phyloP scores from a whole-genome alignment of 2,113 vertebrate genomes.

The Aramus guarauna region DNA sequence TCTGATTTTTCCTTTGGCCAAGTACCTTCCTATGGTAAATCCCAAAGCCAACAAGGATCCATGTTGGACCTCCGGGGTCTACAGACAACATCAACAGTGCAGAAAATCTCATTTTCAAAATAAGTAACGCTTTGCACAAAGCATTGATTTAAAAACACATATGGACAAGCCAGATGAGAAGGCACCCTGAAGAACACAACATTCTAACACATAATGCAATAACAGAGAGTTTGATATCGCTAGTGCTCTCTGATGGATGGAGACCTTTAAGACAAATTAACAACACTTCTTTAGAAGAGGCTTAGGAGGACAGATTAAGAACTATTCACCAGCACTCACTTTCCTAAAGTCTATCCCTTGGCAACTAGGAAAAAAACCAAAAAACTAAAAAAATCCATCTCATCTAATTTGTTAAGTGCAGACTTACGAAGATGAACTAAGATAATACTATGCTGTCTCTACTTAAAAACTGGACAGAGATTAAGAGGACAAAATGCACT shows the following conservation, averaged over 20 bases:
- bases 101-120: constrained; percentile 32
- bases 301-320: background rate
- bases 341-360: background rate
- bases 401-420: background rate
- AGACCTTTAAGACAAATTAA: background rate
- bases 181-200: background rate
- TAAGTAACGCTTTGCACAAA: background rate
- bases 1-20: constrained; percentile 81
- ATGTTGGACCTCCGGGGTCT: constrained; percentile 95
- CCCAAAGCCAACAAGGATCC: constrained; percentile 93
- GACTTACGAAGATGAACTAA: background rate
- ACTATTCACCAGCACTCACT: background rate
- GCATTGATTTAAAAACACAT: background rate
- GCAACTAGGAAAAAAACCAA: background rate
- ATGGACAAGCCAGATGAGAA: background rate
- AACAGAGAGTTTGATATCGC: background rate
- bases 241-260: background rate
- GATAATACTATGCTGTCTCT: background rate
- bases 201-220: background rate
- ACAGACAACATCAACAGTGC: constrained; percentile 24
- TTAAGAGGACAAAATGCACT: background rate
- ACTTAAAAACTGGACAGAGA: background rate
- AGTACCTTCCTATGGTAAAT: constrained; percentile 91
- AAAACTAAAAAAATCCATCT: background rate
- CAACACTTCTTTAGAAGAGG: background rate